Base-by-base conservation (phyloP, 2,113 vertebrate genomes). In the Talpa occidentalis region DNA sequence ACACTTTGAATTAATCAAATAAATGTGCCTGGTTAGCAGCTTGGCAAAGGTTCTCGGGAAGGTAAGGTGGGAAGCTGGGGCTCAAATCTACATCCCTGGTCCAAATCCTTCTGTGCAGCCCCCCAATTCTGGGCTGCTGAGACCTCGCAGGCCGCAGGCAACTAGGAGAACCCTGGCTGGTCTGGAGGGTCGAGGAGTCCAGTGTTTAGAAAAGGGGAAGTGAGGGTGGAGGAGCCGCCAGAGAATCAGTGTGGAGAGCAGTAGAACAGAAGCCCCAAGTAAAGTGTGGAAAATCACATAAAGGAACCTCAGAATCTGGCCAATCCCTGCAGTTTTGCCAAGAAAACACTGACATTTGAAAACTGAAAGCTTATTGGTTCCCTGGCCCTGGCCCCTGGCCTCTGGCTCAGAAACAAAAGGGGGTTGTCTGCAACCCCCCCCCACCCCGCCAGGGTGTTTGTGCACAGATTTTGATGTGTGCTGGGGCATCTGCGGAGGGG, bases 381-480 rank as follows among this genome's bases (percentile, higher is more conserved):
- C n/a, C 67, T 15, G 8, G 82, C 22, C 0, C 86, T 44, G 49
- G 95, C 85, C 90, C 91, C 54, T 79, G 86, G 88, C 88, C 95
- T 91, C 93, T 95, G 83, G 86, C 87, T 95, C 66, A 10, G 69
- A 76, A 93, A 97, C 96, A 97, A 95, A 97, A 62, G 74, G 47
- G 22, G 60, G 76, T 69, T 97, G 96, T 97, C 90, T 44, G n/a
- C n/a, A n/a, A n/a, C n/a, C n/a, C n/a, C n/a, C n/a, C n/a, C n/a
- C n/a, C n/a, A n/a, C n/a, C n/a, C n/a, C n/a, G 10, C 44, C 44
- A 44, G 44, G 44, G 44, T 44, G 44, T 10, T 5, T 44, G 44
- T 10, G 5, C 44, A 44, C 44, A 44, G 44, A 44, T 10, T 44
- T 44, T 44, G 44, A 44, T 44, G 44, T 44, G 44, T 44, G 44